Evolutionary conservation across 2,888 invertebrate genomes (phyloP), one percentile per base, ranked within the genome.

Genomic region (Bimastos eiseni): DNA sequence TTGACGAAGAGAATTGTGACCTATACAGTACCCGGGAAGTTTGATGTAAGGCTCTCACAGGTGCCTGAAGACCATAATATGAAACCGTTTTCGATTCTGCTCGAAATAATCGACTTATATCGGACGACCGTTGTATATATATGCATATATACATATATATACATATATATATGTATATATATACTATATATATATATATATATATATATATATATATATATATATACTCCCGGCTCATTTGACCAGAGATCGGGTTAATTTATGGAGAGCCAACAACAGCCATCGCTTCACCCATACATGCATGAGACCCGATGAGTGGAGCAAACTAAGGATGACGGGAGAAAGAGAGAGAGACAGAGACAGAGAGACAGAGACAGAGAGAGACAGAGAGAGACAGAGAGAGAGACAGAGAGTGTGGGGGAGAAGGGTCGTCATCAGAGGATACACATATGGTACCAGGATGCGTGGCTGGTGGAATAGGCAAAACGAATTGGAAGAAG

Each of bases 401-500:
- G 15, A 41, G 8, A 11, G 41, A 15, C 6, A 15, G 49, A 49
- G 24, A 4, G 49, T 19, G 6, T 49, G 70, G 17, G 30, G 70
- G 70, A 17, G 30, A 30, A 70, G 11, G n/a, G 70, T 30, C 70
- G 70, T 11, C 11, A n/a, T 11, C 70, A n/a, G 30, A 30, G 70
- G n/a, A 70, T n/a, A 70, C n/a, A n/a, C 8, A 70, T 70, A 13
- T n/a, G 70, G 30, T 1, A 70, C 70, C 70, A 70, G 30, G 8
- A 13, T 8, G 70, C 11, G 30, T n/a, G 70, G 70, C 30, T 17
- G 30, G 70, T n/a, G n/a, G 70, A 70, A 70, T n/a, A 70, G n/a
- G n/a, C 70, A 70, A n/a, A n/a, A 70, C 70, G 70, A 70, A 70
- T 30, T 70, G 70, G 70, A 70, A n/a, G n/a, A n/a, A n/a, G n/a